Evolutionary conservation across 2,797 vertebrate species (phyloP), one percentile per base, ranked within the genome.

Genomic region (Nyctibius grandis): DNA sequence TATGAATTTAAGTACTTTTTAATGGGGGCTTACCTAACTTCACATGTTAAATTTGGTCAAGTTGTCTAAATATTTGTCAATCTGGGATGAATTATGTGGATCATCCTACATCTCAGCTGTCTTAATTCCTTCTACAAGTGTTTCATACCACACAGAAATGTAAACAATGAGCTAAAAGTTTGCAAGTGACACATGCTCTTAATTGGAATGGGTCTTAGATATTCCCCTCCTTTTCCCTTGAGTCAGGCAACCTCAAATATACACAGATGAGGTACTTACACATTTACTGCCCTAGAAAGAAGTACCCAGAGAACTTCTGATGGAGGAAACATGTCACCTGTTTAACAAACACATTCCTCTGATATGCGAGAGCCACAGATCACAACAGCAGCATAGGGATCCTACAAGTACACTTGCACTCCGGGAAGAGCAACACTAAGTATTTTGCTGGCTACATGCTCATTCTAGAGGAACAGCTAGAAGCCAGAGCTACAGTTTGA

Each of bases 11-110:
- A 69, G 38, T 48, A 29, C 47, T 19, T 78, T 94, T 96, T 92
- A 83, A 88, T 29, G 34, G 54, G 44, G 59, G 44, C 83, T 91
- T 93, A 84, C 57, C 56, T 74, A 63, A 77, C 45, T 73, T 78
- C 61, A 69, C 6, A 88, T 26, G 81, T 75, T 74, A 61, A 86
- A 82, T 63, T 89, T 91, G 57, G 44, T 56, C 68, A 91, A 88
- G 78, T 84, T 95, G 70, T 86, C 87, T 44, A 95, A 92, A 94
- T 80, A 85, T 95, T 94, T 97, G 68, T 56, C 72, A 94, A 57
- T 82, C 84, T 95, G 67, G 51, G 86, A 61, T 79, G 70, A 95
- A 94, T 88, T 91, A 50, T 0, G 11, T 45, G 26, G 57, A 50
- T 91, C 78, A 94, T 54, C 45, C 54, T 57, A 44, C 31, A 68